These are phyloP conservation scores for Drosophila koepferae DNA, from an alignment of 2,888 invertebrate genomes.

Conservation along the genomic window DNA sequence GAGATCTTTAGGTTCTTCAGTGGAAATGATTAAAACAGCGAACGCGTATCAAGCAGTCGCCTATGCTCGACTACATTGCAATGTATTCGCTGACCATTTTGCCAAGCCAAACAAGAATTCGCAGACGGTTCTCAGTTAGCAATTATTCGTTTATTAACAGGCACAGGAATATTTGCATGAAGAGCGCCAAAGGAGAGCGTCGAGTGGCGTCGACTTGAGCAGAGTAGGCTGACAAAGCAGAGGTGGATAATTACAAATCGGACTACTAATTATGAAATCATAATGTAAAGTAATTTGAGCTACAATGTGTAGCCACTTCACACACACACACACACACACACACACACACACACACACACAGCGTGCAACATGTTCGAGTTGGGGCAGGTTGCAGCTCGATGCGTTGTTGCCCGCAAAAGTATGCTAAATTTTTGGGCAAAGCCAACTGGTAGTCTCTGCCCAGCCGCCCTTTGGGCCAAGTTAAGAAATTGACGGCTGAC, in stretches of 20 bases:
- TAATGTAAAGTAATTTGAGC: background rate
- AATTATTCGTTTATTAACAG: background rate
- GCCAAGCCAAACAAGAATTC: background rate
- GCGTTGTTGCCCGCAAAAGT: constrained; percentile 22
- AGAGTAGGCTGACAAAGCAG: background rate
- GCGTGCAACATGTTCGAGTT: constrained; percentile 41
- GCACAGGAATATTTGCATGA: background rate
- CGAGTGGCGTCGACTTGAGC: background rate
- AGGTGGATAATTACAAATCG: background rate
- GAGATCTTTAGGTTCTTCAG: no score
- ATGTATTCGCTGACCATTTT: background rate
- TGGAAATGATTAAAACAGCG: background rate
- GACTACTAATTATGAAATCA: constrained; percentile 4
- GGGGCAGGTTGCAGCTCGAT: constrained; percentile 6
- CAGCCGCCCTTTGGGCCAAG: background rate
- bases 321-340: background rate
- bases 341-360: background rate
- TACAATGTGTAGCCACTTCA: background rate
- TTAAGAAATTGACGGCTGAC: constrained; percentile 8
- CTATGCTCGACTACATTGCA: background rate
- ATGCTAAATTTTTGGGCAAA: background rate
- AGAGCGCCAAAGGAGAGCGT: background rate
- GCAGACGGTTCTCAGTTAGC: background rate
- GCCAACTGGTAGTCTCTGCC: background rate
- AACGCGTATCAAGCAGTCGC: background rate